Percentiles rank a stretch among this genome's conserved stretches.
Conservation (phyloP, 2,888 invertebrate genomes). For the Drosophila borborema region DNA sequence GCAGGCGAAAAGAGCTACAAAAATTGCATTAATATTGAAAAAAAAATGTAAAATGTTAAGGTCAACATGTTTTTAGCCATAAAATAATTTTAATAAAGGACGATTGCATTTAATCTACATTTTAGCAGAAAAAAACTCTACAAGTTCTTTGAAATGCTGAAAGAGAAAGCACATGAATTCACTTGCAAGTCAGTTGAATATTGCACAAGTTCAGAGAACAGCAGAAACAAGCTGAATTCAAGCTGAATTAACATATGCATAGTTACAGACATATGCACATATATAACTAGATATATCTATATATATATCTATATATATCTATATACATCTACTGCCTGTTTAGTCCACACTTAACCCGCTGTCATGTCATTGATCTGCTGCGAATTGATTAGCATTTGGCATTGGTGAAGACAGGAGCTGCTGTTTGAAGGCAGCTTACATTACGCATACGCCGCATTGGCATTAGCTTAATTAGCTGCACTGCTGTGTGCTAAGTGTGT, state of each 20-base stretch:
- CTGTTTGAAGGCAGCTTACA: constrained; percentile 18
- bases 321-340: not conserved
- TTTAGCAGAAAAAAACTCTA: too few relatives aligned
- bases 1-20: not conserved
- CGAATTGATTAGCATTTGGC: constrained; percentile 39
- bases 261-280: too few relatives aligned
- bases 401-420: constrained; percentile 6
- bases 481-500: not conserved
- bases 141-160: too few relatives aligned
- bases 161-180: too few relatives aligned
- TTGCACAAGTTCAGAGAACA: too few relatives aligned
- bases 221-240: too few relatives aligned
- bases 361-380: constrained; percentile 39
- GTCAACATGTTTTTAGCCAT: too few relatives aligned
- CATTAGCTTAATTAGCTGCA: constrained; percentile 73
- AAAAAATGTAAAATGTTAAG: not conserved
- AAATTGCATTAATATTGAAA: not conserved
- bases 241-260: not conserved
- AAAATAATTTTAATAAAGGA: too few relatives aligned
- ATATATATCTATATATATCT: too few relatives aligned
- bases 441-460: constrained; percentile 72
- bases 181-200: too few relatives aligned
- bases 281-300: too few relatives aligned
- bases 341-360: not conserved
- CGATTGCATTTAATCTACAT: too few relatives aligned